phyloP scores from a whole-genome alignment of 2,113 vertebrate genomes.

The Periophthalmodon schlosseri region DNA sequence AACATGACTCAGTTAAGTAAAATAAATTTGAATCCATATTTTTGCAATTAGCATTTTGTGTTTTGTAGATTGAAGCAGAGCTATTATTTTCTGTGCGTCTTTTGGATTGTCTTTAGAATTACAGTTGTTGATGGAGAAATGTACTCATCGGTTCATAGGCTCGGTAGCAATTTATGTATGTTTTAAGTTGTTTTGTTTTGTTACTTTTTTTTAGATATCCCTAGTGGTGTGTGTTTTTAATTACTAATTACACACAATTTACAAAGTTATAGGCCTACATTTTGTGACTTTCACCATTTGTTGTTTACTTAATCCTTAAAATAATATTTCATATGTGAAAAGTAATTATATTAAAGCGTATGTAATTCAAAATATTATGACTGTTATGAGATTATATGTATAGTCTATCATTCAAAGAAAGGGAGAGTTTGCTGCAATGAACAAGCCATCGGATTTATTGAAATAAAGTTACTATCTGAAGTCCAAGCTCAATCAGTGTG shows the following conservation, averaged over 20 bases:
- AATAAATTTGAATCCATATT: slow-evolving; percentile 38
- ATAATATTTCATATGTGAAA: slow-evolving; percentile 14
- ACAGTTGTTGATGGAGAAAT: slow-evolving; percentile 23
- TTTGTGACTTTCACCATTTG: neutral
- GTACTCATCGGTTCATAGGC: neutral
- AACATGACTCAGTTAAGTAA: slow-evolving; percentile 46
- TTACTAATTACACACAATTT: neutral
- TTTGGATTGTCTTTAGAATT: too few relatives aligned
- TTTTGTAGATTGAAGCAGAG: slow-evolving; percentile 7
- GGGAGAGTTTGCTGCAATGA: slow-evolving; percentile 62
- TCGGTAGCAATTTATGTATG: neutral
- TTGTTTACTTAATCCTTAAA: neutral
- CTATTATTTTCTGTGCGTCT: neutral
- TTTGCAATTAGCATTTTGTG: slow-evolving; percentile 28
- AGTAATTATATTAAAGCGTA: slow-evolving; percentile 31
- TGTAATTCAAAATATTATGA: slow-evolving; percentile 57
- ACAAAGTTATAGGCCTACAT: slow-evolving; percentile 3
- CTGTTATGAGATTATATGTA: slow-evolving; percentile 72
- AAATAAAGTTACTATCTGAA: slow-evolving; percentile 56
- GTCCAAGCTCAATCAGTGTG: neutral
- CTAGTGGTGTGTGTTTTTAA: neutral
- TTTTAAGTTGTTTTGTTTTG: neutral
- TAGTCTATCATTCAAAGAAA: slow-evolving; percentile 42
- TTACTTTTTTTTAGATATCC: neutral
- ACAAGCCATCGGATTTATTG: slow-evolving; percentile 61